These are phyloP conservation scores for Kryptolebias ocellatus DNA, from an alignment of 2,797 vertebrate genomes.

Conservation along the genomic window DNA sequence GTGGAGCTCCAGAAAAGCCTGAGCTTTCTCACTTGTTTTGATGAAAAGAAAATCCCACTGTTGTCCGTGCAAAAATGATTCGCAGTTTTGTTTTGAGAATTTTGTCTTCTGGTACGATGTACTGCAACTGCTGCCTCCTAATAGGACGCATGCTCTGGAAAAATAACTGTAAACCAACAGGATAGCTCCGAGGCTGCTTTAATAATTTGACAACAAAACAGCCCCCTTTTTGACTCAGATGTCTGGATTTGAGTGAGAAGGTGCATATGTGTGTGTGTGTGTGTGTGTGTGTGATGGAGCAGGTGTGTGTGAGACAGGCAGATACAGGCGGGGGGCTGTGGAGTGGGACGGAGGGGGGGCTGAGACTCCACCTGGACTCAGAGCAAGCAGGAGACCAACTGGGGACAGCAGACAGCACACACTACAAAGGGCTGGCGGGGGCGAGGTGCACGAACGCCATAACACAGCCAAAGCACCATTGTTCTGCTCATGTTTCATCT, in stretches of 20 bases:
- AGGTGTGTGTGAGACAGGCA: slow-evolving; percentile 14
- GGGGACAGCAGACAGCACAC: slow-evolving; percentile 72
- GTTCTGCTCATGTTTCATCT: slow-evolving; percentile 84
- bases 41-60: no score
- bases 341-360: slow-evolving; percentile 63
- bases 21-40: no score
- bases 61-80: no score
- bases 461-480: slow-evolving; percentile 82
- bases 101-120: no score
- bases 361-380: slow-evolving; percentile 77
- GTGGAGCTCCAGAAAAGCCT: no score
- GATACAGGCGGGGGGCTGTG: slow-evolving; percentile 7
- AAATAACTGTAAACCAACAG: no score
- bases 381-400: slow-evolving; percentile 68
- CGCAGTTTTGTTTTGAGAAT: no score
- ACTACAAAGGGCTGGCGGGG: slow-evolving; percentile 81
- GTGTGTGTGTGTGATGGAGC: slow-evolving; percentile 12
- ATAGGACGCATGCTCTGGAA: no score
- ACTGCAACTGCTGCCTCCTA: no score
- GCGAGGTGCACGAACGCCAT: slow-evolving; percentile 80
- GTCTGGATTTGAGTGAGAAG: slow-evolving; percentile 40
- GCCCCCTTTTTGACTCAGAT: slow-evolving; percentile 4
- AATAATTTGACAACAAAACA: slow-evolving; percentile 6
- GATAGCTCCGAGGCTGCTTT: not conserved
- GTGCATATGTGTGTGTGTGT: slow-evolving; percentile 14